Evolutionary conservation across 2,797 vertebrate species (phyloP).

Genomic region (Chiloscyllium punctatum): DNA sequence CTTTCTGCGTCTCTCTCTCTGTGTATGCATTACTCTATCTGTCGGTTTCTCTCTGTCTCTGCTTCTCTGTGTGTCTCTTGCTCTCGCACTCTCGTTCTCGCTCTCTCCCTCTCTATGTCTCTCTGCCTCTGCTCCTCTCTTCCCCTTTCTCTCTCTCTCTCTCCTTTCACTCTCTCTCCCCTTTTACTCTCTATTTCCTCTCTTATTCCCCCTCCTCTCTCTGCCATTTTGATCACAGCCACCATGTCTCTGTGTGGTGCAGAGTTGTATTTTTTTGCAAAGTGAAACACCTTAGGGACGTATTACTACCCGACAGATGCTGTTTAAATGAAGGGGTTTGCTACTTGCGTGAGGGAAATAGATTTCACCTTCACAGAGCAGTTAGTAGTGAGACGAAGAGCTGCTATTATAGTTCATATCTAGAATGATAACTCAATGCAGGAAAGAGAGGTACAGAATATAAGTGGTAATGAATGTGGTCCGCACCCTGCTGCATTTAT

Average conservation of each 20-base stretch:
- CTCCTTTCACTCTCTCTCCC: neutral
- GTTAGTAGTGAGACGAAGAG: neutral
- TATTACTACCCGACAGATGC: neutral
- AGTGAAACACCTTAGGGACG: neutral
- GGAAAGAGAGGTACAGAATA: neutral
- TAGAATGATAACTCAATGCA: neutral
- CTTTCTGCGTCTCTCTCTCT: too few relatives aligned
- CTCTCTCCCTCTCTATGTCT: too few relatives aligned
- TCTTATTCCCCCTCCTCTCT: too few relatives aligned
- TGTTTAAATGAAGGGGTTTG: neutral
- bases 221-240: too few relatives aligned
- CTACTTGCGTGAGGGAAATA: neutral
- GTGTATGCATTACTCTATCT: too few relatives aligned
- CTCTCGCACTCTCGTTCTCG: too few relatives aligned
- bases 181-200: too few relatives aligned
- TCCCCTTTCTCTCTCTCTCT: neutral
- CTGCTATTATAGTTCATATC: neutral
- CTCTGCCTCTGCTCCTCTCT: neutral
- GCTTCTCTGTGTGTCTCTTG: too few relatives aligned
- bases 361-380: neutral
- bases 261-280: neutral
- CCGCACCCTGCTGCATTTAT: neutral
- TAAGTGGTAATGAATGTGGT: neutral
- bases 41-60: too few relatives aligned
- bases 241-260: neutral